These are phyloP conservation scores for Perizoma affinitatum DNA, from an alignment of 2,888 invertebrate species.

Conservation along the genomic window DNA sequence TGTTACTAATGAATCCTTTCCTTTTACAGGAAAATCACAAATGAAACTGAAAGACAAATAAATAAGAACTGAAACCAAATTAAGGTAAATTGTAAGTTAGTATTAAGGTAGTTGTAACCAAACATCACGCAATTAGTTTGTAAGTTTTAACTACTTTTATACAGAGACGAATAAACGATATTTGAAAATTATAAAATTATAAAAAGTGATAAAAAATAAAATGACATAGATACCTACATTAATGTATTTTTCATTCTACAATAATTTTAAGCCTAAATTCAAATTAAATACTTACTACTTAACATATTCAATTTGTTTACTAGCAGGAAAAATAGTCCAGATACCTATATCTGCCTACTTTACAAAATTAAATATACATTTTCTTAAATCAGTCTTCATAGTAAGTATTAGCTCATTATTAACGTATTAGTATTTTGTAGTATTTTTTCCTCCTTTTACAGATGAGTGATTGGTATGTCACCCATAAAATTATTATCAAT, in stretches of 20 bases:
- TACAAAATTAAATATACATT: not conserved
- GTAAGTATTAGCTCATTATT: not conserved
- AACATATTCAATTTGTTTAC: too few relatives aligned
- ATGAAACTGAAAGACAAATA: conserved; percentile 75
- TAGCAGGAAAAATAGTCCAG: too few relatives aligned
- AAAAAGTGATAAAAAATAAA: conserved; percentile 48
- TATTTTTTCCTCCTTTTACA: too few relatives aligned
- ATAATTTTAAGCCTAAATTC: not conserved
- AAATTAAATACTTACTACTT: too few relatives aligned
- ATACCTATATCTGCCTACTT: too few relatives aligned
- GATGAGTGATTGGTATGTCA: too few relatives aligned
- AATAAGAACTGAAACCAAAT: conserved; percentile 47
- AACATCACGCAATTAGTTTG: conserved; percentile 62
- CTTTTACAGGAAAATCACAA: conserved; percentile 74
- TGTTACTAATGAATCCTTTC: too few relatives aligned
- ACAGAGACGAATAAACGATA: conserved; percentile 46
- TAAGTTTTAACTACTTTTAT: conserved; percentile 66
- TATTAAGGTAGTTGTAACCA: conserved; percentile 49
- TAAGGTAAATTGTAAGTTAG: conserved; percentile 36
- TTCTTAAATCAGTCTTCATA: conserved; percentile 2
- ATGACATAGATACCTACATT: conserved; percentile 23
- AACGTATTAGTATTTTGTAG: too few relatives aligned
- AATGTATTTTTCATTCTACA: too few relatives aligned
- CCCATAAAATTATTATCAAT: too few relatives aligned
- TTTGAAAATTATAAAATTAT: conserved; percentile 29